Evolutionary conservation across 2,113 vertebrate species (phyloP).

Genomic region (Lates calcarifer): DNA sequence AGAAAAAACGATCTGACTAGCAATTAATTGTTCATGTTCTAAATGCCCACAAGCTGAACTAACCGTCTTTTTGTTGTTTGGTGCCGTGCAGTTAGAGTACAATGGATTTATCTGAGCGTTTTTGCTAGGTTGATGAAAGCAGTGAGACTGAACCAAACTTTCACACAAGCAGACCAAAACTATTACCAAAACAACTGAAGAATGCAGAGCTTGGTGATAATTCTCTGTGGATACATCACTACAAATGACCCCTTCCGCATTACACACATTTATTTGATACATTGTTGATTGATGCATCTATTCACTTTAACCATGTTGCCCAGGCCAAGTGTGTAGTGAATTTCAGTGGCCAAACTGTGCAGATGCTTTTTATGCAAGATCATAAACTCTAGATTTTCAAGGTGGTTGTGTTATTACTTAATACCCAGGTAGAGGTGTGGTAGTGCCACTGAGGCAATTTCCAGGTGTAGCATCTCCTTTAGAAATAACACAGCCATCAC

Average conservation of each 20-base stretch:
- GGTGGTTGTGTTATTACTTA: background rate
- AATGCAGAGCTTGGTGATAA: background rate
- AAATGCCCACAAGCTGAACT: too few relatives aligned
- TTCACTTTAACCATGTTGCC: background rate
- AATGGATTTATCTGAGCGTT: background rate
- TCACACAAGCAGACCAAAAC: background rate
- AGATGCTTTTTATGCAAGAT: background rate
- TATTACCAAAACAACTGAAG: background rate
- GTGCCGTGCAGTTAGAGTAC: background rate
- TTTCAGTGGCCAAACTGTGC: background rate
- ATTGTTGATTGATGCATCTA: background rate
- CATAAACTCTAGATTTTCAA: conserved; percentile 1
- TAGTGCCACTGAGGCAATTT: background rate
- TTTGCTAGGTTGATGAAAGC: background rate
- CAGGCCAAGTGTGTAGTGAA: background rate
- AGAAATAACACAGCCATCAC: conserved; percentile 24
- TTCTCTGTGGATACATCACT: too few relatives aligned
- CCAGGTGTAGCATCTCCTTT: background rate
- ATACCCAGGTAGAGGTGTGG: background rate
- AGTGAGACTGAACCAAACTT: background rate
- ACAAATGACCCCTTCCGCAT: too few relatives aligned
- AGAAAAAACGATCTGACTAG: too few relatives aligned
- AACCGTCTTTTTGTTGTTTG: too few relatives aligned
- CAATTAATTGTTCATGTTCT: too few relatives aligned
- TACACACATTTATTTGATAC: background rate